Evolutionary conservation across 2,113 vertebrate genomes (phyloP).

Genomic region (Pogonocichla stellata): DNA sequence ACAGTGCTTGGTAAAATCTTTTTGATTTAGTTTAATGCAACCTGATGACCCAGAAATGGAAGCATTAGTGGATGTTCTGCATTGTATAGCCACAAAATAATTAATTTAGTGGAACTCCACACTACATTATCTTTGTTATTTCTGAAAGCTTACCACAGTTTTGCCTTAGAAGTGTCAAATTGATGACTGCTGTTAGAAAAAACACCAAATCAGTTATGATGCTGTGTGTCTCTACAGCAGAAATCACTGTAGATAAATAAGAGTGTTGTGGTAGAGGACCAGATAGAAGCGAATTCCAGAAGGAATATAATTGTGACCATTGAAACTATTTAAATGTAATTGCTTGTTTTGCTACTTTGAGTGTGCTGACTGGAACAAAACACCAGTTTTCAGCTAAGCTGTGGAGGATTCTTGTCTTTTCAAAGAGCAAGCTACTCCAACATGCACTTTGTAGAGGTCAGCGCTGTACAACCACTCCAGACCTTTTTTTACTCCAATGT

Average conservation of each 20-base stretch:
- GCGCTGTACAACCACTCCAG: neutral
- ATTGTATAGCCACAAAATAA: neutral
- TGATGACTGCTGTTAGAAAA: neutral
- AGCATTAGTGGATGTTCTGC: neutral
- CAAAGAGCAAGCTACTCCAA: neutral
- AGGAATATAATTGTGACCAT: neutral
- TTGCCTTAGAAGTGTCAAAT: neutral
- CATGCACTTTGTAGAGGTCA: neutral
- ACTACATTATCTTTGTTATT: neutral
- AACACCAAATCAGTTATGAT: neutral
- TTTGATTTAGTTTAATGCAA: constrained; percentile 14
- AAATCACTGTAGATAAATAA: neutral
- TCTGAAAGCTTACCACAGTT: neutral
- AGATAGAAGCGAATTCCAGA: neutral
- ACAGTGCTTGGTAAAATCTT: neutral
- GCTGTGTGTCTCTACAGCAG: neutral
- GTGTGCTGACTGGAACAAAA: neutral
- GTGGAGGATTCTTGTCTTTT: neutral
- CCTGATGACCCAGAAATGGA: neutral
- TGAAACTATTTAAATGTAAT: neutral
- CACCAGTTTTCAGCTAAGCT: neutral
- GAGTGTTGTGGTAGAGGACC: neutral
- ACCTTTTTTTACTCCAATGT: neutral
- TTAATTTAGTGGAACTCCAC: constrained; percentile 14
- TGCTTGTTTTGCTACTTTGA: neutral